Base-by-base conservation (phyloP, 2,888 invertebrate genomes). In the Scaptomyza reducta region DNA sequence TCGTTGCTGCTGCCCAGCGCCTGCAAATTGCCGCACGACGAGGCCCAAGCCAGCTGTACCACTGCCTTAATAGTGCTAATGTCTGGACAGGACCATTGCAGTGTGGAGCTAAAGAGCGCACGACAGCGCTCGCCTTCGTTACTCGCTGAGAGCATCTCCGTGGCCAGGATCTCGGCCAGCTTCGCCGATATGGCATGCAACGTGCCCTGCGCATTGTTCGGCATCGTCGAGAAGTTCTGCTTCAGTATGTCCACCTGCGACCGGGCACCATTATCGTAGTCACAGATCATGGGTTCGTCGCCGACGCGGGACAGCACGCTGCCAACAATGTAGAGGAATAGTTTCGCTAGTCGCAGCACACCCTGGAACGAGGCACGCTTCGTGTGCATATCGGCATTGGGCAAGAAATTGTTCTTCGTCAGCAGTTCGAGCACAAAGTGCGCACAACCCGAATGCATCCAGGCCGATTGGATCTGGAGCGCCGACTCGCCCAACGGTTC, bases 121-220 rank as follows among this genome's bases (percentile, higher is more conserved):
- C 93, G 92, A 69, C 92, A 93, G 22, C 92, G 91, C 56, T 93
- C 93, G n/a, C 92, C 92, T 54, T 93, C 93, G 0, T 91, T 86
- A 33, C 91, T 92, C 3, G 92, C 92, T 27, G 92, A 92, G 18
- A 93, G 82, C 92, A 93, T 93, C 86, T 97, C 95, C 82, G 96
- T 95, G 13, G 96, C 95, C 57, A 98, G 92, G 60, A 95, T 94
- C 77, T 96, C 96, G 0, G 97, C 97, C 69, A 98, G 92, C 90
- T 97, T 96, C 50, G 95, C 94, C 0, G 97, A 96, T 25, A 98
- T 96, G 69, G 95, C 95, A 80, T 97, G 94, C 49, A 98, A 92
- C 91, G 97, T 96, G 78, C 95, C 94, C 92, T 98, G 98, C 38
- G 96, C 95, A 91, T 95, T 96, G 31, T 97, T 97, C 51, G 97